Evolutionary conservation across 1,140 invertebrate genomes (phyloP).

Genomic region (Andricus grossulariae): DNA sequence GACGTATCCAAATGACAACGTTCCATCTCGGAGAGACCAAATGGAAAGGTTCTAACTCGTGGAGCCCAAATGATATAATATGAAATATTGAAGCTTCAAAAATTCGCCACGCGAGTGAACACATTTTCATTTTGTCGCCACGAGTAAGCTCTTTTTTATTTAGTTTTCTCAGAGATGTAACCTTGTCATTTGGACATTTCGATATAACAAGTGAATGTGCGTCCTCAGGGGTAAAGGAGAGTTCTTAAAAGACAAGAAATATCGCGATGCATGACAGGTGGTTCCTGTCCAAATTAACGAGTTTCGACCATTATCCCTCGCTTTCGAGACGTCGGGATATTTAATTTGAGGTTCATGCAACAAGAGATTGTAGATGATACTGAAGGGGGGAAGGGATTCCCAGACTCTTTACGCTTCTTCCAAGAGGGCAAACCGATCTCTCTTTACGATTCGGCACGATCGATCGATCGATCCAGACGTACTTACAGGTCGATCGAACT

Average conservation of each 20-base stretch:
- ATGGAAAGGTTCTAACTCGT: no score
- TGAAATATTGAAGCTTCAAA: no score
- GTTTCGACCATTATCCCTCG: slow-evolving; percentile 60
- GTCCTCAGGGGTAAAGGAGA: background rate
- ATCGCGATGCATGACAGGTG: slow-evolving; percentile 58
- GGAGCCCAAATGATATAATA: no score
- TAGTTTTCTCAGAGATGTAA: no score
- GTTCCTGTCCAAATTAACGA: slow-evolving; percentile 63
- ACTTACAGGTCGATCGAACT: slow-evolving; percentile 45
- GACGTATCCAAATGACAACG: no score
- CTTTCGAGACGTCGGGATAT: slow-evolving; percentile 48
- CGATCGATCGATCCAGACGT: slow-evolving; percentile 45
- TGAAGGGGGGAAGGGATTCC: slow-evolving; percentile 34
- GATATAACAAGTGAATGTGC: background rate
- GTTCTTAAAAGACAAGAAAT: slow-evolving; percentile 32
- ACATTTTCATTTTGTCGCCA: no score
- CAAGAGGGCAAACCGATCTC: slow-evolving; percentile 37
- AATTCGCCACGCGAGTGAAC: no score
- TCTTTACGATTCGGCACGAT: slow-evolving; percentile 40
- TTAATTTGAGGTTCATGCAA: slow-evolving; percentile 57
- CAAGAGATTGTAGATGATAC: slow-evolving; percentile 32
- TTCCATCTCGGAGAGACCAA: no score
- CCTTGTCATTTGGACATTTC: no score
- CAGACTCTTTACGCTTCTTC: slow-evolving; percentile 12
- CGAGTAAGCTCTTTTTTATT: no score